A percentile compares a stretch with the other conserved stretches of the same genome.
phyloP scores from a whole-genome alignment of 2,888 invertebrate genomes.

The Euplagia quadripunctaria region DNA sequence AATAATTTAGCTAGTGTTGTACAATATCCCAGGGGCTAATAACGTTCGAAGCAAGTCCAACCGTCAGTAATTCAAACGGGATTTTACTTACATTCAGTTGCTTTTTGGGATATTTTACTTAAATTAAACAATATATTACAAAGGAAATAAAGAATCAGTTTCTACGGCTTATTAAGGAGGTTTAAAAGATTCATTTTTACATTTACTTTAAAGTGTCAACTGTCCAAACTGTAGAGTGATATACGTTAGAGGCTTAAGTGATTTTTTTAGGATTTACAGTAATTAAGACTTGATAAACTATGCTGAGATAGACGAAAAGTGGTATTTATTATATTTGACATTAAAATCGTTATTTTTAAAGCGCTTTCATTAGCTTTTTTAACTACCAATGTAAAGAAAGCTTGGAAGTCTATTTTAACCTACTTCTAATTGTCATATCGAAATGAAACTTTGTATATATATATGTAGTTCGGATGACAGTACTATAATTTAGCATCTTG shows the following conservation, averaged over 20 bases:
- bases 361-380: too few species aligned
- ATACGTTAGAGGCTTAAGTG: too few species aligned
- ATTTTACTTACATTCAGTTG: constrained; percentile 20
- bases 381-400: too few species aligned
- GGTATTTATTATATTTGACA: too few species aligned
- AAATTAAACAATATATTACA: not conserved
- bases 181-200: not conserved
- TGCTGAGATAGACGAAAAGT: too few species aligned
- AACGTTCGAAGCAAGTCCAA: constrained; percentile 28
- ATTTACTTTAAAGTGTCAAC: not conserved
- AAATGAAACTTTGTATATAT: too few species aligned
- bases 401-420: too few species aligned
- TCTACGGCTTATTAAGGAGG: not conserved
- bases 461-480: too few species aligned
- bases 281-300: not conserved
- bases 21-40: constrained; percentile 35
- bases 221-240: not conserved
- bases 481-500: too few species aligned
- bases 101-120: not conserved
- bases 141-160: not conserved
- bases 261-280: too few species aligned
- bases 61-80: constrained; percentile 43
- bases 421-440: too few species aligned
- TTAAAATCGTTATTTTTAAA: too few species aligned
- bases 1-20: constrained; percentile 44